phyloP scores from a whole-genome alignment of 2,797 vertebrate species.

The Mareca penelope region DNA sequence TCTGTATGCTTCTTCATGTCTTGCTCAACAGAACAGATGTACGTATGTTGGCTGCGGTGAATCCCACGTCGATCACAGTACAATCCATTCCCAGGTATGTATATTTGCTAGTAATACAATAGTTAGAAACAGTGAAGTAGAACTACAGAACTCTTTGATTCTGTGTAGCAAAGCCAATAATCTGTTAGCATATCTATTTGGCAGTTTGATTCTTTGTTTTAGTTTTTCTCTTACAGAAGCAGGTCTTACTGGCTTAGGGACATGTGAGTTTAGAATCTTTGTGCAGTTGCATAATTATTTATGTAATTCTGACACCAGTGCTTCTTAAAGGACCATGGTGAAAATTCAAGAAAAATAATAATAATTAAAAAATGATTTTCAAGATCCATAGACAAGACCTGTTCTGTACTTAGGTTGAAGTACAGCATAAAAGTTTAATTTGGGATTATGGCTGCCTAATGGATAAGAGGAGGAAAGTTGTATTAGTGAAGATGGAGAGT shows the following conservation, averaged over 20 bases:
- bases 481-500: background rate
- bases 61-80: constrained; percentile 96
- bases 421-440: background rate
- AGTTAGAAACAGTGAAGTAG: background rate
- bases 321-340: background rate
- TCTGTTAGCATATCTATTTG: background rate
- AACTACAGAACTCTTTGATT: background rate
- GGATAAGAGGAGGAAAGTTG: background rate
- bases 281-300: background rate
- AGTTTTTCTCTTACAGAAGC: background rate
- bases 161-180: background rate
- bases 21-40: constrained; percentile 87
- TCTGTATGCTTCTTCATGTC: background rate
- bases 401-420: background rate
- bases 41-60: constrained; percentile 97
- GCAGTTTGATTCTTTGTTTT: background rate
- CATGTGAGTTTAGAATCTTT: background rate
- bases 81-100: constrained; percentile 94
- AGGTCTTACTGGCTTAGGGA: background rate
- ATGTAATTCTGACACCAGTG: background rate
- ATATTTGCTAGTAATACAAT: background rate
- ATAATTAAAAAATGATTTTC: background rate
- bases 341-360: background rate
- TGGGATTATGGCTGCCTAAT: background rate
- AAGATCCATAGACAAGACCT: background rate